Evolutionary conservation across 2,797 vertebrate species (phyloP).

Genomic region (Dermochelys coriacea): DNA sequence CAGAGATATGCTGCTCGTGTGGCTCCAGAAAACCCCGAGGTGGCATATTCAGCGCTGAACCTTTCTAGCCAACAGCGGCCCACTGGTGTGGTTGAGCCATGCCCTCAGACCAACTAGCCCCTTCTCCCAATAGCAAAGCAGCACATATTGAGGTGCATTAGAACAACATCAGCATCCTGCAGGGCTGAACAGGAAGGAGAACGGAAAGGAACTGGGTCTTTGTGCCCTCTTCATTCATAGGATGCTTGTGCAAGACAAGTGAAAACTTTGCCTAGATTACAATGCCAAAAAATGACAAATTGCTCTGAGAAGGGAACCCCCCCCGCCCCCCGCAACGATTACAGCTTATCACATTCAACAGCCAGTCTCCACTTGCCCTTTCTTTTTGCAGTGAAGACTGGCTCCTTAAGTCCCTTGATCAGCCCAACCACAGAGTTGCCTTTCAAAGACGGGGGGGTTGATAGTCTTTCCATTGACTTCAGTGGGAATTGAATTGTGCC

Average conservation of each 20-base stretch:
- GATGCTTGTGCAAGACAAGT: accelerated
- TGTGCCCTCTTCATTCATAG: accelerated
- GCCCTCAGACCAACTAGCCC: background rate
- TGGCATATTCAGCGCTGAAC: accelerated
- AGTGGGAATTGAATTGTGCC: background rate
- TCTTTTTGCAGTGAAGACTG: background rate
- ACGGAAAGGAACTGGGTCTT: background rate
- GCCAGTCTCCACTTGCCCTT: background rate
- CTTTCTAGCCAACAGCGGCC: accelerated
- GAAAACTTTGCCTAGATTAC: background rate
- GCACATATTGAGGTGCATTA: background rate
- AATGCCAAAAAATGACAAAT: background rate
- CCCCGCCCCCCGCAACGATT: background rate
- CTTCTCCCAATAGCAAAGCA: background rate
- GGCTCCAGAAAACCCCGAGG: background rate
- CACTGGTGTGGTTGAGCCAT: background rate
- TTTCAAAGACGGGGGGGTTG: background rate
- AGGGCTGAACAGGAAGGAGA: background rate
- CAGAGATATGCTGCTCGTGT: background rate
- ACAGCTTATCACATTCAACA: background rate
- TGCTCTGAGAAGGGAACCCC: background rate
- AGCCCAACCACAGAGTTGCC: too few species aligned
- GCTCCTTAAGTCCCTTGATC: background rate
- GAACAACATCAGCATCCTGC: background rate
- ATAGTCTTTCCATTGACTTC: background rate